phyloP scores from a whole-genome alignment of 2,797 vertebrate genomes.

The Gallirallus australis region DNA sequence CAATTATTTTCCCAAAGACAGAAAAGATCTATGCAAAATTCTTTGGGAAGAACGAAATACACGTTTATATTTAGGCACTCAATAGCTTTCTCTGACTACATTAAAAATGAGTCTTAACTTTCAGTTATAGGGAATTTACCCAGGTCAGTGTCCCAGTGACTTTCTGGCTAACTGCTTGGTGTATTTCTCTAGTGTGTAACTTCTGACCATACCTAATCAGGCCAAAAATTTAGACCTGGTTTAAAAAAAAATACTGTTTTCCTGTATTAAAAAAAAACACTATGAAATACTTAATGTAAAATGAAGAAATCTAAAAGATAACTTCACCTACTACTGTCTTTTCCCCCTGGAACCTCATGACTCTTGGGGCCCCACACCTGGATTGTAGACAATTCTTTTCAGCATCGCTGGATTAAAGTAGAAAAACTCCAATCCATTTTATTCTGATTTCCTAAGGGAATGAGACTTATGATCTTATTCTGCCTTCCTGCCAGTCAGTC shows the following conservation, averaged over 20 bases:
- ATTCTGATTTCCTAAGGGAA: not conserved
- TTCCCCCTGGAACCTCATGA: not conserved
- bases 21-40: not conserved
- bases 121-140: not conserved
- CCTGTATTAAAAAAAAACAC: not conserved
- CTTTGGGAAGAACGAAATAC: not conserved
- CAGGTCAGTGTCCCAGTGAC: not conserved
- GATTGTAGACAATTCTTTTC: not conserved
- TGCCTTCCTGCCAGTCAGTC: slow-evolving; percentile 1
- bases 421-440: not conserved
- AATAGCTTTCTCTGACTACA: not conserved
- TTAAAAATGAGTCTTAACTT: not conserved
- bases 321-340: not conserved
- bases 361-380: not conserved
- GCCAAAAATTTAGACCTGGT: not conserved
- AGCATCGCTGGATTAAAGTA: not conserved
- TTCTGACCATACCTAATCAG: not conserved
- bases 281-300: not conserved
- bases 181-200: not conserved
- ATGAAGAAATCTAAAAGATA: not conserved
- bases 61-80: not conserved
- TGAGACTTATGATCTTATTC: not conserved
- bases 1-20: not conserved
- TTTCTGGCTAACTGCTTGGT: not conserved
- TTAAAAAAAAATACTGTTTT: not conserved